phyloP scores from a whole-genome alignment of 2,888 invertebrate genomes.

The Diarsia dahlii region DNA sequence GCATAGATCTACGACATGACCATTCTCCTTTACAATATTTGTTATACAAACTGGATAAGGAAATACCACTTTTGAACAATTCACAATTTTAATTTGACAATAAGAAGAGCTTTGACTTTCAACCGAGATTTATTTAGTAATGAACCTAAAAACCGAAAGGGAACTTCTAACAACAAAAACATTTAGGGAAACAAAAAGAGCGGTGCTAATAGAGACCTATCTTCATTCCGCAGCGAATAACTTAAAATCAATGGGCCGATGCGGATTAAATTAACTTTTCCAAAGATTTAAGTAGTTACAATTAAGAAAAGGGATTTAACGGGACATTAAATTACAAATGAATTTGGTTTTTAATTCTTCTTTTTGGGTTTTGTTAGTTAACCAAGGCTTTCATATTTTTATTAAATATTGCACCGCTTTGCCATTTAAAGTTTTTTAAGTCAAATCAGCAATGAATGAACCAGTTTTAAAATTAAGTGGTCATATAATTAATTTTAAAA shows the following conservation, averaged over 20 bases:
- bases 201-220: conserved; percentile 3
- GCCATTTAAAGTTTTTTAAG: no score
- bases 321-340: conserved; percentile 22
- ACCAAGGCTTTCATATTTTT: background rate
- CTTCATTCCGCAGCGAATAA: conserved; percentile 17
- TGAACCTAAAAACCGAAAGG: background rate
- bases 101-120: background rate
- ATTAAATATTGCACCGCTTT: background rate
- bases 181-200: background rate
- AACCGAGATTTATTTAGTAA: background rate
- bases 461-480: no score
- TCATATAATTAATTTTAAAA: no score
- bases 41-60: background rate
- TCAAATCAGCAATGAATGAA: no score
- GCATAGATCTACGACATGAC: no score
- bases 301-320: conserved; percentile 19
- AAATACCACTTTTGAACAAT: background rate
- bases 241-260: conserved; percentile 21
- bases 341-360: conserved; percentile 12
- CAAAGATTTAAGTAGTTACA: conserved; percentile 18
- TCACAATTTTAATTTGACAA: background rate
- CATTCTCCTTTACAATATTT: background rate
- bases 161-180: background rate
- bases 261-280: conserved; percentile 21
- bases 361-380: background rate